Conservation (phyloP, 2,888 invertebrate genomes). For the Exocentrus adspersus region DNA sequence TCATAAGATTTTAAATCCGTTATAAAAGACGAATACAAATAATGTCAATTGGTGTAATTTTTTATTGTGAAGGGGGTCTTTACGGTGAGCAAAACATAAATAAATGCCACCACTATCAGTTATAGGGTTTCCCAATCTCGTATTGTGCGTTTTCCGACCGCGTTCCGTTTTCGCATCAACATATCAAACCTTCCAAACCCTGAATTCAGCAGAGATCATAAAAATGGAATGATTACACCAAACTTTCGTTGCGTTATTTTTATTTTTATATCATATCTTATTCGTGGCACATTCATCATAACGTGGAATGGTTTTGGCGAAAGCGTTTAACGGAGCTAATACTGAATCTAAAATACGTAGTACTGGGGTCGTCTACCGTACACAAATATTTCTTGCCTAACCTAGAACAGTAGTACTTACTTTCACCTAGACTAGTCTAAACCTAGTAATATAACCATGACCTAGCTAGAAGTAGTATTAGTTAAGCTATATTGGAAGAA, state of each 20-base stretch:
- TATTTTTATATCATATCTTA: too few relatives aligned
- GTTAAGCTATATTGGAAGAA: constrained; percentile 44
- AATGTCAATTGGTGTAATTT: too few relatives aligned
- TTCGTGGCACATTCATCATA: constrained; percentile 17
- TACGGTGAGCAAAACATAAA: too few relatives aligned
- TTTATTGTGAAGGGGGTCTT: too few relatives aligned
- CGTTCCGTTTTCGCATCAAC: constrained; percentile 1
- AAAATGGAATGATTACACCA: constrained; percentile 47
- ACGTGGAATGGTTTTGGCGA: constrained; percentile 34
- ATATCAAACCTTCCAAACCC: constrained; percentile 27
- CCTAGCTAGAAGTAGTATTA: constrained; percentile 55
- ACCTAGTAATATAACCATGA: constrained; percentile 56
- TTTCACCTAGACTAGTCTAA: constrained; percentile 56
- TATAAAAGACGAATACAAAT: too few relatives aligned
- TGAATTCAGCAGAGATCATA: constrained; percentile 35
- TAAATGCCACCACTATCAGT: too few relatives aligned
- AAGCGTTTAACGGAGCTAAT: constrained; percentile 48
- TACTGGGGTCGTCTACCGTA: constrained; percentile 56
- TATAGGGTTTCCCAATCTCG: too few relatives aligned
- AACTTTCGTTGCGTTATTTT: constrained; percentile 15
- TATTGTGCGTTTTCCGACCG: neutral
- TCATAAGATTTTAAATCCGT: too few relatives aligned
- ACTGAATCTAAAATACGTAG: constrained; percentile 34
- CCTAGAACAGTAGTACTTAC: constrained; percentile 55
- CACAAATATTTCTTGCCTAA: constrained; percentile 54